Evolutionary conservation across 2,797 vertebrate genomes (phyloP).

Genomic region (Chiroxiphia lanceolata): DNA sequence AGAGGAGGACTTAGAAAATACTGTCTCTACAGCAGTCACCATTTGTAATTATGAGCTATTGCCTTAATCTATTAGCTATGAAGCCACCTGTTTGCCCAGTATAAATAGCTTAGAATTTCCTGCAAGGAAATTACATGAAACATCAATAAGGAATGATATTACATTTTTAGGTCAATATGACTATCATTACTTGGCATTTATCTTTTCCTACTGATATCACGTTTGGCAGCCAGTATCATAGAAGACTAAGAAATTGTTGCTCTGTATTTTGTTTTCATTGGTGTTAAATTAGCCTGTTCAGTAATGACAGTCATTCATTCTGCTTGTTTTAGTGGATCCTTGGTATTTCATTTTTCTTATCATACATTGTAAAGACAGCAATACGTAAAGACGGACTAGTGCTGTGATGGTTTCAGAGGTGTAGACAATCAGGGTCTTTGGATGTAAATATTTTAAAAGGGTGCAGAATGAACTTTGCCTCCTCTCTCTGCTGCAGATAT

Average conservation of each 20-base stretch:
- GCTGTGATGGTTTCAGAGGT: background rate
- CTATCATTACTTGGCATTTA: constrained; percentile 47
- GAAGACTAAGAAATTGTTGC: constrained; percentile 27
- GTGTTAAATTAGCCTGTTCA: constrained; percentile 22
- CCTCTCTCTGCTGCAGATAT: background rate
- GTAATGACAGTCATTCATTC: constrained; percentile 3
- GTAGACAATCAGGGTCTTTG: background rate
- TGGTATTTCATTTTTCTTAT: constrained; percentile 4
- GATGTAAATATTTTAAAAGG: background rate
- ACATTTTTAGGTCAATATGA: constrained; percentile 44
- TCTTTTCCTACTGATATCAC: constrained; percentile 38
- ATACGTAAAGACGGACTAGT: background rate
- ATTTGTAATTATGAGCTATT: constrained; percentile 52
- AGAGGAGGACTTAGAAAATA: background rate
- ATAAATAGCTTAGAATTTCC: constrained; percentile 59
- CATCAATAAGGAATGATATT: constrained; percentile 46
- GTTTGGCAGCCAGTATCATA: constrained; percentile 28
- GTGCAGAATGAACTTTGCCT: background rate
- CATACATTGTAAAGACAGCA: background rate
- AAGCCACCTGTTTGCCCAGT: constrained; percentile 48
- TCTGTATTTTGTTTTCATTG: constrained; percentile 33
- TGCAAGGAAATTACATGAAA: constrained; percentile 55
- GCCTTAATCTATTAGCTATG: constrained; percentile 23
- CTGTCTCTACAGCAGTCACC: background rate
- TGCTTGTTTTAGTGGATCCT: background rate